These are phyloP conservation scores for Channallabes apus DNA, from an alignment of 2,797 vertebrate species.

Conservation along the genomic window DNA sequence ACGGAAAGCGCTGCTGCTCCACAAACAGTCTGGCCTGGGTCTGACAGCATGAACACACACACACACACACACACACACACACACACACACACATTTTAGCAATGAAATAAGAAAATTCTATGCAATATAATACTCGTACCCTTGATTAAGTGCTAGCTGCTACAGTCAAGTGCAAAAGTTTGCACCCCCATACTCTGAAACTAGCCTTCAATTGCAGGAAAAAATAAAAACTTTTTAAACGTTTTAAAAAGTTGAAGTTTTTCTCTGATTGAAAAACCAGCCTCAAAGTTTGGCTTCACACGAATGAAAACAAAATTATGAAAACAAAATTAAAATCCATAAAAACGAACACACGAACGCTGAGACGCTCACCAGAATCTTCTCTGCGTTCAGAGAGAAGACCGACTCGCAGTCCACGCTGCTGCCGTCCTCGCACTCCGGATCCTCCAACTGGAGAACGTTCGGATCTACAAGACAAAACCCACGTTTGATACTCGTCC, in stretches of 20 bases:
- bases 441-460: slow-evolving; percentile 87
- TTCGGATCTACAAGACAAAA: slow-evolving; percentile 78
- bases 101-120: background rate
- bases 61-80: too few relatives aligned
- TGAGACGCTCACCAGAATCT: slow-evolving; percentile 84
- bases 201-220: background rate
- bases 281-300: background rate
- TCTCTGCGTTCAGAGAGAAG: slow-evolving; percentile 91
- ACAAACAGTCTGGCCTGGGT: slow-evolving; percentile 92
- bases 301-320: background rate
- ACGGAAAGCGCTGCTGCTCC: slow-evolving; percentile 92
- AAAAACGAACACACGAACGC: background rate
- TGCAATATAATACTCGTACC: background rate
- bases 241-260: too few relatives aligned
- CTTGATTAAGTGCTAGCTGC: background rate
- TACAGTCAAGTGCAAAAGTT: background rate
- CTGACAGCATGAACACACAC: slow-evolving; percentile 70
- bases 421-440: slow-evolving; percentile 87
- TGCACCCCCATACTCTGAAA: background rate
- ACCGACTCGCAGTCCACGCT: slow-evolving; percentile 86
- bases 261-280: background rate
- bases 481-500: background rate
- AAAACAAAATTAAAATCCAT: background rate
- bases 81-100: background rate
- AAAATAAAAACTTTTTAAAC: too few relatives aligned